Evolutionary conservation across 2,888 invertebrate species (phyloP), one percentile per base, ranked within the genome.

Genomic region (Labia minor): DNA sequence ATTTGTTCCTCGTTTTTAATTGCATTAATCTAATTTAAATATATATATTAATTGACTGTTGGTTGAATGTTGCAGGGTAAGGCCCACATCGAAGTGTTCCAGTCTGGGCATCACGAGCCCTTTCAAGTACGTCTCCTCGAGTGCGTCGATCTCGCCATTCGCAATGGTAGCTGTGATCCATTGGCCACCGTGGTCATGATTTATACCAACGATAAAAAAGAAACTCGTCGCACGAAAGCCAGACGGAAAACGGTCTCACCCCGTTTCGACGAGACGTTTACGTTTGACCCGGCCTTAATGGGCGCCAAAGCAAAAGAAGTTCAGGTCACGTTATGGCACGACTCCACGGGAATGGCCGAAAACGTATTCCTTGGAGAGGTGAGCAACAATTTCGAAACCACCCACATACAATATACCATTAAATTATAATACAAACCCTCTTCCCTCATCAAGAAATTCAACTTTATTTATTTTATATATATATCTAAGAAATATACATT

Each of bases 181-280:
- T 94, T 89, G 79, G 92, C 91, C 71, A 83, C 88, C 72, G 87
- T 92, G 74, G 87, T 89, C 65, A 87, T 91, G 68, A 82, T 86
- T 69, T 90, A 90, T 78, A 86, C 89, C 69, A 92, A 91, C 78
- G 88, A 88, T 69, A 87, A 90, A 76, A 84, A 86, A 78, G 85
- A 89, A 73, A 83, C 86, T 72, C 87, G 88, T 77, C 85, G 90
- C 75, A 93, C 94, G 37, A 91, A 90, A 78, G 87, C 89, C 70
- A 87, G 86, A 77, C 94, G 92, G 81, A 95, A 94, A 83, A 94
- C 93, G 66, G 88, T 89, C 71, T 89, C 89, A 76, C 94, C 95
- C 14, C 87, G 88, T 75, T 95, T 90, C 78, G 91, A 93, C 75
- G 94, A 95, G 80, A 85, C 86, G 71, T 90, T 94, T 78, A 84